Conservation (phyloP, 2,113 vertebrate genomes). For the Pseudorectes ferrugineus region DNA sequence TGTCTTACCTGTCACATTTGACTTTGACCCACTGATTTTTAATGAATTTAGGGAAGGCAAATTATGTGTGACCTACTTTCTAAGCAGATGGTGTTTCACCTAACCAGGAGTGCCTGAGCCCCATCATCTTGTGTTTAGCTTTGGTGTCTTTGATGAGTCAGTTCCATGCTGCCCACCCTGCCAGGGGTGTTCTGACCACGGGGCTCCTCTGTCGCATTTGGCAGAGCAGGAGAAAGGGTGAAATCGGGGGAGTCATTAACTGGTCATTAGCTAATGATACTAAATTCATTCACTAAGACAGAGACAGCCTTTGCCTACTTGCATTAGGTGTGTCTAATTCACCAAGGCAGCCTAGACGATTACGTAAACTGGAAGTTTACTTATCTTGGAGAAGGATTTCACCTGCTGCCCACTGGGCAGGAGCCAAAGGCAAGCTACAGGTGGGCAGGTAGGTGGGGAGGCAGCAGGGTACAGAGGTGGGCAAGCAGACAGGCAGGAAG, state of each 20-base stretch:
- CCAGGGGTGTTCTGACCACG: fast-evolving
- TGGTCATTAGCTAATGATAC: neutral
- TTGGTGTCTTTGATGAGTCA: neutral
- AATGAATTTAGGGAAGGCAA: neutral
- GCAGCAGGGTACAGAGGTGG: neutral
- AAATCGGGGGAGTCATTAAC: neutral
- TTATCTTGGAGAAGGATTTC: neutral
- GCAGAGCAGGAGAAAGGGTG: neutral
- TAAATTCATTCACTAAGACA: neutral
- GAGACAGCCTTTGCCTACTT: neutral
- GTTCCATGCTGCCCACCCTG: neutral
- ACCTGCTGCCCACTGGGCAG: neutral
- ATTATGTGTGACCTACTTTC: neutral
- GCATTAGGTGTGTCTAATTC: neutral
- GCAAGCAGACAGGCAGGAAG: neutral
- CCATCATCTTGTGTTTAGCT: neutral
- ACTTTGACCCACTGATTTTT: neutral
- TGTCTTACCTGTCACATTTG: neutral
- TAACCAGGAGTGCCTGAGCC: neutral
- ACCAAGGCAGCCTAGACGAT: neutral
- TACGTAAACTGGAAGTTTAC: neutral
- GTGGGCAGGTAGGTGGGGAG: neutral
- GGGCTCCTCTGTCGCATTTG: fast-evolving
- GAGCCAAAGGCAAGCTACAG: neutral
- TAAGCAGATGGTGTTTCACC: neutral